Base-by-base conservation (phyloP, 1,140 invertebrate species). In the Vanessa atalanta region DNA sequence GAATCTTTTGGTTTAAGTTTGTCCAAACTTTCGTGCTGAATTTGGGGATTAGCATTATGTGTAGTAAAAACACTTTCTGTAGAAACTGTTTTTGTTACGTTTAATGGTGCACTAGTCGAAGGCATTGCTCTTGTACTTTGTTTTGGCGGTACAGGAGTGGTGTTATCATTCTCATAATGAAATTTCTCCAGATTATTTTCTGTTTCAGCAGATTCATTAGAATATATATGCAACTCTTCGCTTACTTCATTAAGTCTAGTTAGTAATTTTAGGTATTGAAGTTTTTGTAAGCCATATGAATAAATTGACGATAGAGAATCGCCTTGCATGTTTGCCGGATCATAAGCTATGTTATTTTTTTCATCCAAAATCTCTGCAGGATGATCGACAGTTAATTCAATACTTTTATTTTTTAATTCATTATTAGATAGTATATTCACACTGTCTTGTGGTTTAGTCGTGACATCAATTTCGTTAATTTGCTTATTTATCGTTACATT, bases 261-360 rank as follows among this genome's bases (percentile, higher is more conserved):
- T 78, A 84, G 78, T 76, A 88, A 72, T 83, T 89, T 90, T 77
- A 86, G 70, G 79, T 93, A 91, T 75, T 89, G 84, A 73, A 90
- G 85, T 73, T 86, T 91, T 86, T 88, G 89, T 60, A 89, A 70
- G 65, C 91, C 91, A 57, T 90, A 91, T 61, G 87, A 84, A 72
- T 89, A 88, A 48, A 90, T 82, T 15, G 86, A 93, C 57, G 88
- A 86, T 84, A 83, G 92, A 73, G 89, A 86, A 84, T 94, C 93
- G 72, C 85, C 79, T 86, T 94, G 93, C 84, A 93, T 89, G 65
- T 84, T 75, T 64, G 85, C 79, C 37, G 89, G 91, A 31, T 91
- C 85, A 71, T 90, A 91, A 66, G 84, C 89, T 64, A 92, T 87
- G 31, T 84, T 76, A 69, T 79, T 81, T 74, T 83, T 81, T 60